phyloP scores from a whole-genome alignment of 2,888 invertebrate species.

The Calameuta filiformis region DNA sequence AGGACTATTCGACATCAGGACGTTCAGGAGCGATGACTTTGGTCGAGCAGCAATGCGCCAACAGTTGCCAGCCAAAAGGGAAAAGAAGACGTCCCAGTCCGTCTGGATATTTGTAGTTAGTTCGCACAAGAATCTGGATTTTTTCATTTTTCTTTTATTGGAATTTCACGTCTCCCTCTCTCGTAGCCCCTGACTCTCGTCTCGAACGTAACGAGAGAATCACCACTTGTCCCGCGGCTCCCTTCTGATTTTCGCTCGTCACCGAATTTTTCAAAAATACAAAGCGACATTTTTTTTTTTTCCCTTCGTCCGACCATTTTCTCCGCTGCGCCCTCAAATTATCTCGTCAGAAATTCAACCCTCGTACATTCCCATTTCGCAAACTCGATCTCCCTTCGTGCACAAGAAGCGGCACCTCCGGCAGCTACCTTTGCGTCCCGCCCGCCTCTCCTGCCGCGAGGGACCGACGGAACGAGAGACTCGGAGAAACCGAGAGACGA shows the following conservation, averaged over 20 bases:
- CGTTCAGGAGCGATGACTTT: too few species aligned
- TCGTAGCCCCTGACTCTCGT: too few species aligned
- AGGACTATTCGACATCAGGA: too few species aligned
- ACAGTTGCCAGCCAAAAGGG: too few species aligned
- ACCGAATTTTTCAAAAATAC: background rate
- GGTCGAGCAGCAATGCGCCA: too few species aligned
- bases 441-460: constrained; percentile 6
- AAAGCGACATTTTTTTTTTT: background rate
- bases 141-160: background rate
- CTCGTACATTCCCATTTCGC: constrained; percentile 60
- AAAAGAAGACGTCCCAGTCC: background rate
- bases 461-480: constrained; percentile 15
- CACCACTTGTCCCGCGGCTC: too few species aligned
- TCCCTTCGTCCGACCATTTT: constrained; percentile 12
- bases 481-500: constrained; percentile 16
- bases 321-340: constrained; percentile 49
- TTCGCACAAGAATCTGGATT: constrained; percentile 8
- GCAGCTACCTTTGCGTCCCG: background rate
- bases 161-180: too few species aligned
- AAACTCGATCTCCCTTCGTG: constrained; percentile 58
- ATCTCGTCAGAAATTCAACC: constrained; percentile 61
- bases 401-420: constrained; percentile 9
- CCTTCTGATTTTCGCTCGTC: too few species aligned
- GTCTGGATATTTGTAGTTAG: background rate
- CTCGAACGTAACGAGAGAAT: too few species aligned